Conservation (phyloP, 2,888 invertebrate genomes). For the Pachycephus smyrnensis region DNA sequence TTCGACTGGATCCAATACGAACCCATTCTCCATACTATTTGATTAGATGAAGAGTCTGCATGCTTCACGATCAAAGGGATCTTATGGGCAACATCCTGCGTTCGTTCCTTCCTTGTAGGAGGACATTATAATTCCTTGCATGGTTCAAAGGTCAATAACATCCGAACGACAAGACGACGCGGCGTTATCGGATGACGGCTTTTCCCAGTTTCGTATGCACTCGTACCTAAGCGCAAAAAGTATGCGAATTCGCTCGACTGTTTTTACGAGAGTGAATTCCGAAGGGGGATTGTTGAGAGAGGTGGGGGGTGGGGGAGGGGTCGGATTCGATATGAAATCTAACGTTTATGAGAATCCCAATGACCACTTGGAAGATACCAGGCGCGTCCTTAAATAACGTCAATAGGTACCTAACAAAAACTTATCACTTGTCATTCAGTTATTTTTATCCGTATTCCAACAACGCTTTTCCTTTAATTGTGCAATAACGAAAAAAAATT, state of each 20-base stretch:
- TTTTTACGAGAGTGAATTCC: background rate
- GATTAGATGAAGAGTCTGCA: background rate
- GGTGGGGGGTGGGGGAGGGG: too few relatives aligned
- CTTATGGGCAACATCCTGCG: background rate
- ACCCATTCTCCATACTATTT: background rate
- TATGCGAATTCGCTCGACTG: background rate
- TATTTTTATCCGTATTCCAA: too few relatives aligned
- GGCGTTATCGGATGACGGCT: background rate
- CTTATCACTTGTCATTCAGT: background rate
- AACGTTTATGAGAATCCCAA: background rate
- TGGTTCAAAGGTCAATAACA: background rate
- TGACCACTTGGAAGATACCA: background rate
- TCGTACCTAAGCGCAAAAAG: background rate
- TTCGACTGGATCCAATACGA: too few relatives aligned
- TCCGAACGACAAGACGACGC: background rate
- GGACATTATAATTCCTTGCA: background rate
- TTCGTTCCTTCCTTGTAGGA: background rate
- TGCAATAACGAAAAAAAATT: too few relatives aligned
- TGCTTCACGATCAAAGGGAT: background rate
- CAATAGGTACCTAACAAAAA: background rate
- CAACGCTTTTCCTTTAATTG: too few relatives aligned
- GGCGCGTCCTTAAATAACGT: background rate
- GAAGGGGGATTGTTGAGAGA: background rate
- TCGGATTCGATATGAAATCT: background rate
- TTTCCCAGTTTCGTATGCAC: background rate